phyloP scores from a whole-genome alignment of 2,113 vertebrate species.

The Eulemur macaco region DNA sequence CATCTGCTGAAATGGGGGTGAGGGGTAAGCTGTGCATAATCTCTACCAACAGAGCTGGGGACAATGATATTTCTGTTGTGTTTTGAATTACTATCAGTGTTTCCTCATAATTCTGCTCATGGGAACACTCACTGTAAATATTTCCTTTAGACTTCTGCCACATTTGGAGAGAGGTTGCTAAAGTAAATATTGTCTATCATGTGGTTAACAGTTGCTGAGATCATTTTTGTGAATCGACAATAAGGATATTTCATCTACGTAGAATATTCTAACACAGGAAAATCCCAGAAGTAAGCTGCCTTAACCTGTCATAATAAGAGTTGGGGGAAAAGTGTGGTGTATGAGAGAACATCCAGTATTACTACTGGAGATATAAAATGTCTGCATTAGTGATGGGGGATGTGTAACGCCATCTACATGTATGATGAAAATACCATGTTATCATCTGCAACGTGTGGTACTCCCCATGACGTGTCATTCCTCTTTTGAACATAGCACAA shows the following conservation, averaged over 20 bases:
- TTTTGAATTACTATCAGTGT: slow-evolving; percentile 12
- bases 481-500: neutral
- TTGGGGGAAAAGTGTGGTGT: neutral
- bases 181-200: neutral
- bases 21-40: neutral
- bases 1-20: slow-evolving; percentile 22
- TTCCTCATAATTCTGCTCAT: slow-evolving; percentile 13
- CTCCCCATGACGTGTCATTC: neutral
- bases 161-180: neutral
- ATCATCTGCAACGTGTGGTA: neutral
- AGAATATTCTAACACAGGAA: neutral
- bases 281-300: neutral
- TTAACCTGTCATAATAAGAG: neutral
- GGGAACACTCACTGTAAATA: neutral
- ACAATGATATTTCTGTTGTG: slow-evolving; percentile 7
- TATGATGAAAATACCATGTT: neutral
- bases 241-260: neutral
- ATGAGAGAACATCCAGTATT: neutral
- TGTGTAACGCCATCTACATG: neutral
- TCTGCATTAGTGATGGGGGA: neutral
- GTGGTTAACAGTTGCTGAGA: neutral
- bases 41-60: neutral
- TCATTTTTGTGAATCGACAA: neutral
- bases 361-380: neutral
- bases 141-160: slow-evolving; percentile 24